phyloP scores from a whole-genome alignment of 2,888 invertebrate species.

The Drosophila bunnanda region DNA sequence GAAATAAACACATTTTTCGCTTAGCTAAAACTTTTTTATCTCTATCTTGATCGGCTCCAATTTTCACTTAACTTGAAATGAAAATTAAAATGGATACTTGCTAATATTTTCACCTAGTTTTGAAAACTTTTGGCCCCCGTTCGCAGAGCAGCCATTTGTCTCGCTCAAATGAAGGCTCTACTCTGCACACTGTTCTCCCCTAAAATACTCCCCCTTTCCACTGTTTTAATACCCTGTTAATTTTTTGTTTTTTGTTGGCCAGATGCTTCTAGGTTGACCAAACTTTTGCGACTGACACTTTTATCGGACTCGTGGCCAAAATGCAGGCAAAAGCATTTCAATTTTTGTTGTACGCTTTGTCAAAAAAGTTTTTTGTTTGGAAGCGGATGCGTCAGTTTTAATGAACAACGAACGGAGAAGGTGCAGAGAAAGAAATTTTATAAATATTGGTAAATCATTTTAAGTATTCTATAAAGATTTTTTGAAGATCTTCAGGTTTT shows the following conservation, averaged over 20 bases:
- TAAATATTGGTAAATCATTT: neutral
- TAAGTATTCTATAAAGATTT: rapidly evolving
- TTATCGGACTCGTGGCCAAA: constrained; percentile 62
- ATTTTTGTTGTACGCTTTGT: constrained; percentile 27
- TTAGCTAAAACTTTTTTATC: neutral
- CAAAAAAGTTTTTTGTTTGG: constrained; percentile 49
- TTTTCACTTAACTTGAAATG: constrained; percentile 2
- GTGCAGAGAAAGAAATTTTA: constrained; percentile 10
- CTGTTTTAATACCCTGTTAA: constrained; percentile 20
- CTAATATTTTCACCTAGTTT: constrained; percentile 18
- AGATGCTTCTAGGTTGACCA: constrained; percentile 46
- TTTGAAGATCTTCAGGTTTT: neutral
- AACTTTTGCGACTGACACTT: constrained; percentile 73
- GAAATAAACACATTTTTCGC: neutral
- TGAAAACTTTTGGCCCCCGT: constrained; percentile 19
- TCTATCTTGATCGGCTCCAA: neutral
- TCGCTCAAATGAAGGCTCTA: constrained; percentile 16
- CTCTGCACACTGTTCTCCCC: neutral
- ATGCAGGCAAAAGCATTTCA: constrained; percentile 61
- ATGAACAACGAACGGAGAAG: constrained; percentile 53
- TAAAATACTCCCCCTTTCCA: neutral
- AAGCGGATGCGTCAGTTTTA: constrained; percentile 54
- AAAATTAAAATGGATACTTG: constrained; percentile 14
- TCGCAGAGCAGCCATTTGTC: constrained; percentile 19
- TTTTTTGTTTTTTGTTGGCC: constrained; percentile 23